These are phyloP conservation scores for Falco peregrinus DNA, from an alignment of 2,797 vertebrate genomes.

Conservation along the genomic window DNA sequence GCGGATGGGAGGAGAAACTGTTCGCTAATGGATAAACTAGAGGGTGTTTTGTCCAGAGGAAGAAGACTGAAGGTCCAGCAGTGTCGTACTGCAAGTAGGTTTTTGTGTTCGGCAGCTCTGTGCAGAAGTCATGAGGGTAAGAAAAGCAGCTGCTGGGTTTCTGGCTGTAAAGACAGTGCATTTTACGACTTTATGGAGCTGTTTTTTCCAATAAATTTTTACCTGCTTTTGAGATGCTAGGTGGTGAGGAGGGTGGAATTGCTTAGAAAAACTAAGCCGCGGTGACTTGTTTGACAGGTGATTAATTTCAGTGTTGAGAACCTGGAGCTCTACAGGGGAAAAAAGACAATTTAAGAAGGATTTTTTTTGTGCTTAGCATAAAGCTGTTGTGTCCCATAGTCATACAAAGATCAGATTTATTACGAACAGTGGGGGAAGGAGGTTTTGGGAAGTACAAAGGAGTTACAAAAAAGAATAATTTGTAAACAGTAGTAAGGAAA, in stretches of 20 bases:
- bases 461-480: not conserved
- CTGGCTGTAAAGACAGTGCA: not conserved
- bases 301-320: conserved; percentile 10
- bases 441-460: not conserved
- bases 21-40: not conserved
- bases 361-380: not conserved
- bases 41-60: not conserved
- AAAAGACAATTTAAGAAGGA: not conserved
- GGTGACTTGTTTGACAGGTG: conserved; percentile 30
- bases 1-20: not conserved
- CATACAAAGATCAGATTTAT: not conserved
- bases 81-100: not conserved
- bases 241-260: not conserved
- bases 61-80: not conserved
- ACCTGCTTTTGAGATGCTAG: not conserved
- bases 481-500: not conserved
- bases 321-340: not conserved
- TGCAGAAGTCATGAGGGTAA: not conserved
- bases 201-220: not conserved
- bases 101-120: not conserved
- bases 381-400: not conserved
- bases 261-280: not conserved
- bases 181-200: not conserved
- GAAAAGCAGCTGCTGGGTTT: not conserved
- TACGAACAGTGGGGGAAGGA: not conserved